Evolutionary conservation across 2,797 vertebrate species (phyloP), one percentile per base, ranked within the genome.

Genomic region (Aldrovandia affinis): DNA sequence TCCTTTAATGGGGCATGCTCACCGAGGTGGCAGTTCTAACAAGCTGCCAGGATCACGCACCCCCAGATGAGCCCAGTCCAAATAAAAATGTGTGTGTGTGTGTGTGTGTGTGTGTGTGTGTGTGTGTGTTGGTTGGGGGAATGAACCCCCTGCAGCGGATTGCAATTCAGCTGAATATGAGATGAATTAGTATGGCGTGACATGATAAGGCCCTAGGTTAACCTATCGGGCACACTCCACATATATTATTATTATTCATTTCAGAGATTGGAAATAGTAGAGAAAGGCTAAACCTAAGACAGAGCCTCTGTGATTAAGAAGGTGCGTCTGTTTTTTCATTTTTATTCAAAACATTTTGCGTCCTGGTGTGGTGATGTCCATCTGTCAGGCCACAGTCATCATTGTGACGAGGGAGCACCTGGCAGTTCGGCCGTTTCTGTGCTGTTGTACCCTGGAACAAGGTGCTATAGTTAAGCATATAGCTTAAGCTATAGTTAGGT

Each of bases 41-140:
- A 96, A 96, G 95, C 95, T 96, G 91, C 93, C 82, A 91, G 93
- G 95, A 95, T 94, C 81, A 90, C 88, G 86, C 89, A 88, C 92
- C 93, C 6, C 95, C 92, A 96, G 95, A 96, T 95, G 94, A 96
- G 94, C 93, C 94, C 95, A 95, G 96, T 96, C 95, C 96, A 96
- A 95, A 92, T 92, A 92, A 94, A 93, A 94, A 91, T 91, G 90
- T 91, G 90, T 90, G 92, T 88, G 87, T 92, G 93, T 92, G 92
- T 94, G 30, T 33, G 65, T 75, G 70, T 42, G 36, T 3, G 12
- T 6, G 68, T 0, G 8, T 39, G 68, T 18, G 18, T 2, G 18
- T n/a, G 90, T 90, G 92, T 88, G 89, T 92, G 93, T 92, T 92
- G 94, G 95, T 93, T 95, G 93, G 90, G 54, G 84, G 94, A 92